phyloP scores from a whole-genome alignment of 2,888 invertebrate genomes.

The Synanthedon formicaeformis region DNA sequence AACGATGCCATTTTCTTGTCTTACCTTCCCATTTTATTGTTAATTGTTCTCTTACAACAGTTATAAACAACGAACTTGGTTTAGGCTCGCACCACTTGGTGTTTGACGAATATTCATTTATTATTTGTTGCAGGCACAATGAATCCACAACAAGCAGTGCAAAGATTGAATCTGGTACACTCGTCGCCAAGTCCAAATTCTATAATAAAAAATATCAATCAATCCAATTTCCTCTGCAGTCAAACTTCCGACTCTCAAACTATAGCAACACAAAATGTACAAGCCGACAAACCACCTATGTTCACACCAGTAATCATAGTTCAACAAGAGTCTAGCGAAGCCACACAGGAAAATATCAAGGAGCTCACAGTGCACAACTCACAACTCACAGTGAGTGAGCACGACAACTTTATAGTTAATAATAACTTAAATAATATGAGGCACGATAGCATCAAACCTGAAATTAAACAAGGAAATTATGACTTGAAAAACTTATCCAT shows the following conservation, averaged over 20 bases:
- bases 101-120: no score
- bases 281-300: background rate
- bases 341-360: slow-evolving; percentile 9
- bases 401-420: slow-evolving; percentile 18
- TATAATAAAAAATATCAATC: slow-evolving; percentile 59
- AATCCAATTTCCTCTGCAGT: slow-evolving; percentile 57
- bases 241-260: slow-evolving; percentile 27
- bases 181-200: slow-evolving; percentile 64
- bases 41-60: no score
- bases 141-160: slow-evolving; percentile 31
- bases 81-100: no score
- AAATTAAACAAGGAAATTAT: slow-evolving; percentile 28
- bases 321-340: slow-evolving; percentile 22
- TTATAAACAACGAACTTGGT: no score
- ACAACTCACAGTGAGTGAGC: background rate
- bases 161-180: slow-evolving; percentile 43
- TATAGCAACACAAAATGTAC: slow-evolving; percentile 8
- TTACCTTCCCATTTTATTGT: no score
- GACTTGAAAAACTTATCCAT: slow-evolving; percentile 41
- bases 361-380: no score
- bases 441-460: slow-evolving; percentile 7
- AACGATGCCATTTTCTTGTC: no score
- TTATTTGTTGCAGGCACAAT: slow-evolving; percentile 23
- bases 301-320: slow-evolving; percentile 45
- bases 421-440: slow-evolving; percentile 15